Percentiles rank a stretch among this genome's conserved stretches.
Evolutionary conservation across 2,113 vertebrate species (phyloP).

Genomic region (Sarotherodon lohbergeri): DNA sequence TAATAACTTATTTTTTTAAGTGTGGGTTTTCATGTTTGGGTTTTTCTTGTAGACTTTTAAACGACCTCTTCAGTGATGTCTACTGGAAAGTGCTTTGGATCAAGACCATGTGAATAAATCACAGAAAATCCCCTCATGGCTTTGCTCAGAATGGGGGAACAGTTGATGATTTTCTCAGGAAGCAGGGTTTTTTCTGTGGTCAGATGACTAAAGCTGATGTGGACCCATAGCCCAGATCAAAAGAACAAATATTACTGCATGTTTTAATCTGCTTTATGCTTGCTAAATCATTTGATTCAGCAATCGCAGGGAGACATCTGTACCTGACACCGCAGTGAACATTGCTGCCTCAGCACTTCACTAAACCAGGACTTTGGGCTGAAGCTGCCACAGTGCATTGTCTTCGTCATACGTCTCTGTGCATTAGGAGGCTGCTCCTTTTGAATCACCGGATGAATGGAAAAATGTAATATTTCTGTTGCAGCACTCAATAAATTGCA

Average conservation of each 20-base stretch:
- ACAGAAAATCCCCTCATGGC: background rate
- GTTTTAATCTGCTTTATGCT: constrained; percentile 40
- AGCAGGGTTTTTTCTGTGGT: background rate
- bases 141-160: background rate
- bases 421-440: background rate
- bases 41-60: background rate
- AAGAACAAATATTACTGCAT: background rate
- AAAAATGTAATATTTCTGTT: constrained; percentile 23
- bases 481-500: constrained; percentile 7
- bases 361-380: constrained; percentile 4
- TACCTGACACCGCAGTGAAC: constrained; percentile 1
- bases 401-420: constrained; percentile 11
- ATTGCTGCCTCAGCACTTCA: constrained; percentile 43
- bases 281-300: constrained; percentile 1
- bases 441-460: background rate
- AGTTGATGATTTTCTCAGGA: background rate
- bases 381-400: constrained; percentile 32
- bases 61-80: background rate
- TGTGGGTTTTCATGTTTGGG: background rate
- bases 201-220: background rate
- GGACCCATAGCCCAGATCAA: background rate
- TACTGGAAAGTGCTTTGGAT: background rate
- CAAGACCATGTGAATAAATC: background rate
- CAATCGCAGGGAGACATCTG: constrained; percentile 23
- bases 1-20: background rate